phyloP scores from a whole-genome alignment of 2,888 invertebrate species.

The Cinara cedri region DNA sequence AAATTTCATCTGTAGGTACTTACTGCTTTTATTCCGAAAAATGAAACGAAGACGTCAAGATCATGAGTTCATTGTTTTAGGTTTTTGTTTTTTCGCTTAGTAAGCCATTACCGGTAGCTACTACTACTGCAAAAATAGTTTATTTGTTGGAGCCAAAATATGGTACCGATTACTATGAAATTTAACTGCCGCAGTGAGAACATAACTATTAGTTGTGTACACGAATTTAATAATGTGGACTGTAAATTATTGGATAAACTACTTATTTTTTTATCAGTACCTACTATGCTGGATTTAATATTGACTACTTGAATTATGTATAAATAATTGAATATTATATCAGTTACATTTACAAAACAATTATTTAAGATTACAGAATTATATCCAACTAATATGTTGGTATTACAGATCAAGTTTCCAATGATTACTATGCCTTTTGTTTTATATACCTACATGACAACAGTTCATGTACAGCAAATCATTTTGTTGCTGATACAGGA shows the following conservation, averaged over 20 bases:
- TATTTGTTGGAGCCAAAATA: conserved; percentile 4
- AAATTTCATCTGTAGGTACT: too few species aligned
- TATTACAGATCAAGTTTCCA: not conserved
- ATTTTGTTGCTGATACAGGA: conserved; percentile 12
- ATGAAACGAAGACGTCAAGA: too few species aligned
- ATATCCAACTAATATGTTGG: not conserved
- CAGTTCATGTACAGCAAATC: conserved; percentile 5
- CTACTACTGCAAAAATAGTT: conserved; percentile 7
- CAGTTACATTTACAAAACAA: not conserved
- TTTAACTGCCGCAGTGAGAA: conserved; percentile 7
- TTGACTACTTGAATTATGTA: conserved; percentile 1
- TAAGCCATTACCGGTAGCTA: too few species aligned
- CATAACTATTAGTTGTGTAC: conserved; percentile 11
- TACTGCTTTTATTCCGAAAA: too few species aligned
- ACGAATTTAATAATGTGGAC: conserved; percentile 5
- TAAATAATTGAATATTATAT: not conserved
- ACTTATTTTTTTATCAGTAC: conserved; percentile 2
- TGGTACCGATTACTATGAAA: conserved; percentile 13
- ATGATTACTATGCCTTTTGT: conserved; percentile 7
- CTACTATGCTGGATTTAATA: not conserved
- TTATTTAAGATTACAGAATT: conserved; percentile 5
- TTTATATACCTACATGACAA: conserved; percentile 3
- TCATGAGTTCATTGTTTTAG: too few species aligned
- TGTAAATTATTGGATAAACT: not conserved
- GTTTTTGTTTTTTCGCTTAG: too few species aligned